phyloP scores from a whole-genome alignment of 2,113 vertebrate genomes.

The Tautogolabrus adspersus region DNA sequence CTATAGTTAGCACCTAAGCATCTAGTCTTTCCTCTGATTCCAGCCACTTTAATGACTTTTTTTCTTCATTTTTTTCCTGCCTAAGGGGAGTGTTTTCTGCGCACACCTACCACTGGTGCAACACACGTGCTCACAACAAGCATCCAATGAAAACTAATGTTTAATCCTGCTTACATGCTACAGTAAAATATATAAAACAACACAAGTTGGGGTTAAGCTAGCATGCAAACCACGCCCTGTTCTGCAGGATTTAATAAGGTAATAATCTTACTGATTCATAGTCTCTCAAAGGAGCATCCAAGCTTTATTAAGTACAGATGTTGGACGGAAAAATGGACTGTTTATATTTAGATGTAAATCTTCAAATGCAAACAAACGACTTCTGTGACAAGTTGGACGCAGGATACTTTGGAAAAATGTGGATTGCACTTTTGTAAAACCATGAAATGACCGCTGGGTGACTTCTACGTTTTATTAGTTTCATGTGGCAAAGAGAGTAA shows the following conservation, averaged over 20 bases:
- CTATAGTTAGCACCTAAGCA: too few relatives aligned
- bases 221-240: background rate
- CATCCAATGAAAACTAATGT: too few relatives aligned
- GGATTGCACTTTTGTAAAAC: slow-evolving; percentile 43
- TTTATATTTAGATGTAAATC: background rate
- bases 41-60: too few relatives aligned
- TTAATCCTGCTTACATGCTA: too few relatives aligned
- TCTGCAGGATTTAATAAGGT: background rate
- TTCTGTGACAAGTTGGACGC: background rate
- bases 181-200: too few relatives aligned
- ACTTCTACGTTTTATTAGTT: background rate
- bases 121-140: too few relatives aligned
- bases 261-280: background rate
- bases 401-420: background rate
- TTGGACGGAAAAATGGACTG: background rate
- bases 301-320: background rate
- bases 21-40: too few relatives aligned
- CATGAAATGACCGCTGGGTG: background rate
- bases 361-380: background rate
- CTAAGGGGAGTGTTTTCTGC: too few relatives aligned
- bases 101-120: too few relatives aligned
- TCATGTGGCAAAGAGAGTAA: background rate
- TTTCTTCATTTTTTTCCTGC: too few relatives aligned
- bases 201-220: too few relatives aligned
- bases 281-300: background rate